Evolutionary conservation across 1,140 invertebrate genomes (phyloP).

Genomic region (Drosophila sulfurigaster): DNA sequence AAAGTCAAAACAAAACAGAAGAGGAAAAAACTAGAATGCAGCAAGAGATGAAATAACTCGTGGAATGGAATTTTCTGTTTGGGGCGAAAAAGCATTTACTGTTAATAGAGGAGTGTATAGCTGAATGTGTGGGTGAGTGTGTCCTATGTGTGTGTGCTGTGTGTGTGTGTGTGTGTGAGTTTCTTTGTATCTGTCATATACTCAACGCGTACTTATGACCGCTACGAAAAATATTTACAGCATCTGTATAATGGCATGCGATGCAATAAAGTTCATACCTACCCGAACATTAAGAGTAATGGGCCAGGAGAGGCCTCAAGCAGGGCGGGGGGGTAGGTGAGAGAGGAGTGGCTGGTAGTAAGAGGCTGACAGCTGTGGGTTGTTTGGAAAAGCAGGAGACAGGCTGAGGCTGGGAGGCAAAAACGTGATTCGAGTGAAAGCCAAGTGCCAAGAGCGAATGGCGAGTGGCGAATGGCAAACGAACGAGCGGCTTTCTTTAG

Average conservation of each 20-base stretch:
- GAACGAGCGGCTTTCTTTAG: slow-evolving; percentile 40
- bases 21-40: neutral
- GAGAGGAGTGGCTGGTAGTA: neutral
- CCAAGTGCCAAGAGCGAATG: slow-evolving; percentile 52
- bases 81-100: slow-evolving; percentile 19
- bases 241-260: slow-evolving; percentile 62
- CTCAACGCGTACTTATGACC: slow-evolving; percentile 47
- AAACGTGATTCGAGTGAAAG: slow-evolving; percentile 56
- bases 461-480: slow-evolving; percentile 39
- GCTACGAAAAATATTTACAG: slow-evolving; percentile 67
- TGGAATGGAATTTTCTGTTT: slow-evolving; percentile 20
- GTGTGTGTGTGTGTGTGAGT: slow-evolving; percentile 3
- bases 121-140: neutral
- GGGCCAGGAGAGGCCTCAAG: neutral
- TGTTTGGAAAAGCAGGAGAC: slow-evolving; percentile 36
- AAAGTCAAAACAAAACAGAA: neutral
- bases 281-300: slow-evolving; percentile 45
- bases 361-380: slow-evolving; percentile 2
- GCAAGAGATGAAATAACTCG: slow-evolving; percentile 4
- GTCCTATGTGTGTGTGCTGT: neutral
- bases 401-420: slow-evolving; percentile 14
- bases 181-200: slow-evolving; percentile 22
- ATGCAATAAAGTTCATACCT: slow-evolving; percentile 63
- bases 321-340: neutral
- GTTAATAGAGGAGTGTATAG: neutral